A percentile compares a stretch with the other conserved stretches of the same genome.
Evolutionary conservation across 1,140 invertebrate species (phyloP).

Genomic region (Apis dorsata): DNA sequence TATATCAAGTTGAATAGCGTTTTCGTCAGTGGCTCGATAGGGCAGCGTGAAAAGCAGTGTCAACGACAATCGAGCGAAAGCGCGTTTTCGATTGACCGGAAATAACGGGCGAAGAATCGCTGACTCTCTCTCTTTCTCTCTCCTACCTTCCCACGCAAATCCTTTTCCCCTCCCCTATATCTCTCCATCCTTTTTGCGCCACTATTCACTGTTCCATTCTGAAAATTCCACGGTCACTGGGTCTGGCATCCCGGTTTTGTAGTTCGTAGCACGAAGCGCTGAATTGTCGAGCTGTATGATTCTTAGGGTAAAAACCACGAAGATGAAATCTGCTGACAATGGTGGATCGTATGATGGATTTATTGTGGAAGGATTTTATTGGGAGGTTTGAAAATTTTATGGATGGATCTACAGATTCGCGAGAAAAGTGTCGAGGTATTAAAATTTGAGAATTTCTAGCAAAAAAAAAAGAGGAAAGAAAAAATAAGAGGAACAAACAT

Average conservation of each 20-base stretch:
- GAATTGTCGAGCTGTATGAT: not conserved
- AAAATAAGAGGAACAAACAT: too few relatives aligned
- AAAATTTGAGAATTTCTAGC: not conserved
- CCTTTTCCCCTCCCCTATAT: not conserved
- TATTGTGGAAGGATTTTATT: not conserved
- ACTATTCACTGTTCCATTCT: not conserved
- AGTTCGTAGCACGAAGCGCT: not conserved
- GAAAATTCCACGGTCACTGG: not conserved
- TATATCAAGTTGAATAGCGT: conserved; percentile 51
- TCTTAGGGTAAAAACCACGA: conserved; percentile 14
- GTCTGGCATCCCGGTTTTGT: not conserved
- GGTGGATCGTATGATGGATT: not conserved
- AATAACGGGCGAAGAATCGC: conserved; percentile 67
- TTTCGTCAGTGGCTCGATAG: conserved; percentile 24
- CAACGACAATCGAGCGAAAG: conserved; percentile 48
- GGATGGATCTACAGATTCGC: not conserved
- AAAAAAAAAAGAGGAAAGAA: too few relatives aligned
- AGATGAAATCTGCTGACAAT: conserved; percentile 29
- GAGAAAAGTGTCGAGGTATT: not conserved
- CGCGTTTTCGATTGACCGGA: conserved; percentile 55
- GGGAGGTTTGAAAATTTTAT: not conserved
- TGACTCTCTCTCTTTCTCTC: not conserved
- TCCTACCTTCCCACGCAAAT: not conserved
- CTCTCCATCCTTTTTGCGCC: too few relatives aligned
- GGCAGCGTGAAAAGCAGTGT: conserved; percentile 51